Evolutionary conservation across 1,140 invertebrate species (phyloP), one percentile per base, ranked within the genome.

Genomic region (Semibalanus balanoides): DNA sequence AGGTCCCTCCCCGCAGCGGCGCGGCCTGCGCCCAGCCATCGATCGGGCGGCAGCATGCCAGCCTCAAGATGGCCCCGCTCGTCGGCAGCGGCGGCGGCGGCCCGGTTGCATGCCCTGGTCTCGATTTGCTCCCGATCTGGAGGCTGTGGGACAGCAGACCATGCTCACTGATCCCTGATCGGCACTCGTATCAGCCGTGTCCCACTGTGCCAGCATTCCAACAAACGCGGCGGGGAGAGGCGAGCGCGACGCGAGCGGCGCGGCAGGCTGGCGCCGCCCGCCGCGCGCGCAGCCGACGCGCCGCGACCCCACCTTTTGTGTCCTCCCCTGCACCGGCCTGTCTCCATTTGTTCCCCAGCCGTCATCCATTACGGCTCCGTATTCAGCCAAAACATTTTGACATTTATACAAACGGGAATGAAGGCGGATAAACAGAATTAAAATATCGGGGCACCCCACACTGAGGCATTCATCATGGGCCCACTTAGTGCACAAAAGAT

Each of bases 371-470:
- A 64, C 51, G 51, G 22, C 51, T 7, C 51, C 22, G 11, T 64
- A 64, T 64, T 64, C 51, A 64, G 7, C 51, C 51, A 64, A 64
- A 64, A 64, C 51, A 64, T 64, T 64, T 64, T 64, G 51, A 64
- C 51, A 64, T 64, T 64, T 64, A 64, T 64, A 64, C 51, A 64
- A 64, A 64, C 51, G 14, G 51, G 11, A 64, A 64, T 25, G 22
- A 64, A 64, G 22, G 51, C 51, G 51, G 51, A 64, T 64, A 64
- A 64, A 64, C 51, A 64, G 51, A 64, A 64, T 64, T 64, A 64
- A 64, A 64, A 64, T 64, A 64, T 64, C 51, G 51, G 51, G 35
- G 51, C 51, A 25, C 51, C 51, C 51, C 51, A 19, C 51, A 25
- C 51, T 64, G 51, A 25, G 51, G 51, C 51, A 64, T 64, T 64